Percentiles rank a stretch among this genome's conserved stretches.
These are phyloP conservation scores for Andricus quercusramuli DNA, from an alignment of 2,888 invertebrate genomes.

Conservation along the genomic window DNA sequence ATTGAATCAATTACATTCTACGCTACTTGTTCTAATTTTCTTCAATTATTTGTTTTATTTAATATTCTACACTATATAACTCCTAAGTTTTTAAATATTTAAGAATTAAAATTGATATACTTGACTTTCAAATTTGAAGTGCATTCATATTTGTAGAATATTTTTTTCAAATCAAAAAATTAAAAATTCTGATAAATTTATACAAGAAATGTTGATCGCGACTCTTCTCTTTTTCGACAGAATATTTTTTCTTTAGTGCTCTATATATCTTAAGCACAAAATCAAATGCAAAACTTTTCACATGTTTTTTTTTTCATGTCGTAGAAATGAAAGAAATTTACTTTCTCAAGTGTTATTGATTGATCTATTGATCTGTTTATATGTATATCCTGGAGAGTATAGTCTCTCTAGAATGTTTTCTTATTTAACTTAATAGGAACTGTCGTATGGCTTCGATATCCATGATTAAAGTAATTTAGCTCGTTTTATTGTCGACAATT, in stretches of 20 bases:
- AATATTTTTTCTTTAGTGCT: neutral
- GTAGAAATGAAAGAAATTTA: neutral
- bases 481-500: neutral
- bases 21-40: no score
- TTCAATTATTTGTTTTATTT: no score
- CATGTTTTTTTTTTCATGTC: neutral
- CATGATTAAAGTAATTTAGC: neutral
- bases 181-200: no score
- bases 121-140: no score
- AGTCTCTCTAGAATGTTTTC: neutral
- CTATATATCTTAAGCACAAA: neutral
- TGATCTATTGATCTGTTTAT: neutral
- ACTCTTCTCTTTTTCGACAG: neutral
- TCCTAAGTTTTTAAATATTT: no score
- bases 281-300: neutral
- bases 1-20: no score
- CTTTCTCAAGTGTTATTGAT: neutral
- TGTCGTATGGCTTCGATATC: neutral
- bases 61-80: no score
- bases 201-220: neutral
- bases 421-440: neutral
- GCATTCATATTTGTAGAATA: no score
- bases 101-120: no score
- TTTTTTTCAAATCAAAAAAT: no score
- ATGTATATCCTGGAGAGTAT: neutral